Evolutionary conservation across 2,888 invertebrate genomes (phyloP).

Genomic region (Schizotus pectinicornis): DNA sequence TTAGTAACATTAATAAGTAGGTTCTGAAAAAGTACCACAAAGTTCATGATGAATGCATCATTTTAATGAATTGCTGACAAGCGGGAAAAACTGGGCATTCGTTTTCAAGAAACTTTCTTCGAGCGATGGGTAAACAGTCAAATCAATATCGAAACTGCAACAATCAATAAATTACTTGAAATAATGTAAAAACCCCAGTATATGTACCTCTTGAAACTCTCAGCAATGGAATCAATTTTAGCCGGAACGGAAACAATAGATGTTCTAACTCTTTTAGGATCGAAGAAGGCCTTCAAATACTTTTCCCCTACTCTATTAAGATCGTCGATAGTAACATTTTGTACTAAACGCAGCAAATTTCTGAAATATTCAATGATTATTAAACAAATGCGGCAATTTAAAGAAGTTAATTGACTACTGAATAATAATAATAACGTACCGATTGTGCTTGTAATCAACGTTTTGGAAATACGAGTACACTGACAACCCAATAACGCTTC

Average conservation of each 20-base stretch:
- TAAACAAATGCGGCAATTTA: slow-evolving; percentile 21
- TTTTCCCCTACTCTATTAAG: slow-evolving; percentile 71
- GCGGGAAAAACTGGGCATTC: neutral
- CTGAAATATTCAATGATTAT: slow-evolving; percentile 56
- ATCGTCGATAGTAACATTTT: slow-evolving; percentile 68
- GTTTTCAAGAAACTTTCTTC: slow-evolving; percentile 29
- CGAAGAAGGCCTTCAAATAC: slow-evolving; percentile 75
- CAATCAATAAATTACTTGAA: slow-evolving; percentile 3
- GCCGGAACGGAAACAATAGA: slow-evolving; percentile 79
- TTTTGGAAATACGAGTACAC: slow-evolving; percentile 75
- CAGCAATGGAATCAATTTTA: slow-evolving; percentile 71
- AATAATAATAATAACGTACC: slow-evolving; percentile 54
- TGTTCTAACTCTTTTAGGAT: slow-evolving; percentile 65
- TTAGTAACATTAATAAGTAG: too few species aligned
- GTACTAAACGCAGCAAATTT: slow-evolving; percentile 69
- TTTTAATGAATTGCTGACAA: neutral
- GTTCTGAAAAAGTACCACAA: neutral
- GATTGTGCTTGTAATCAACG: slow-evolving; percentile 71
- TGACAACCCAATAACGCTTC: slow-evolving; percentile 74
- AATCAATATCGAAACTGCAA: slow-evolving; percentile 29
- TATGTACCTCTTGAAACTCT: slow-evolving; percentile 71
- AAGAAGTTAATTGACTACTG: neutral
- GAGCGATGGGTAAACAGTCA: slow-evolving; percentile 28
- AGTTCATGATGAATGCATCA: neutral
- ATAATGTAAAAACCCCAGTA: slow-evolving; percentile 15